Conservation (phyloP, 1,140 invertebrate genomes). For the Trachymyrmex cornetzi region DNA sequence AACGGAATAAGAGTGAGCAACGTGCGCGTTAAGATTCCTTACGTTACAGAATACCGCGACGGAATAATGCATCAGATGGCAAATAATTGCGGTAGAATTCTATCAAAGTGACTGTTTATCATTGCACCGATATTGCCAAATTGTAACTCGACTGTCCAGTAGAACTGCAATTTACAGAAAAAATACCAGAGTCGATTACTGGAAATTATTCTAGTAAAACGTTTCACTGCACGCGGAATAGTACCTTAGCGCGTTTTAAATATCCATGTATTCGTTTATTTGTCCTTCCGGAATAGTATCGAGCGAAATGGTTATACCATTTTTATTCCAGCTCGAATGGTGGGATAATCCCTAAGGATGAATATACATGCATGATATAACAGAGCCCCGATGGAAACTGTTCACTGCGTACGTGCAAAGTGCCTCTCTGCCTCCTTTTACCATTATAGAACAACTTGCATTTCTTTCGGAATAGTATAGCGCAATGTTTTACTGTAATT, state of each 20-base stretch:
- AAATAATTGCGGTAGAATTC: background rate
- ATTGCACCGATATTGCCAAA: slow-evolving; percentile 4
- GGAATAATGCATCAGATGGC: slow-evolving; percentile 19
- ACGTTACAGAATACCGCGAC: slow-evolving; percentile 13
- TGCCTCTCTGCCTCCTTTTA: slow-evolving; percentile 4
- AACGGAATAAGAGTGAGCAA: slow-evolving; percentile 43
- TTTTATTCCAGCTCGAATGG: slow-evolving; percentile 57
- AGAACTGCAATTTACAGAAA: background rate
- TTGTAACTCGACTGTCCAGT: background rate
- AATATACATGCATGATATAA: slow-evolving; percentile 61
- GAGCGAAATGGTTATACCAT: slow-evolving; percentile 53
- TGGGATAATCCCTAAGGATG: slow-evolving; percentile 59
- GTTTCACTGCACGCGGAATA: slow-evolving; percentile 16
- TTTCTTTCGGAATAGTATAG: slow-evolving; percentile 2
- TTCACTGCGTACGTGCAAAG: slow-evolving; percentile 44
- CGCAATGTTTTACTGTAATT: background rate
- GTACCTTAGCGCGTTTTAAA: slow-evolving; percentile 47
- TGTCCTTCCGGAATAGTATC: slow-evolving; percentile 56
- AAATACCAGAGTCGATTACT: slow-evolving; percentile 18
- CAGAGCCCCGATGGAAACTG: slow-evolving; percentile 50
- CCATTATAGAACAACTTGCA: slow-evolving; percentile 22
- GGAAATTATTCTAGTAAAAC: slow-evolving; percentile 45
- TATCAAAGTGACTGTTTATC: slow-evolving; percentile 28
- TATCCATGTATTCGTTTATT: slow-evolving; percentile 61
- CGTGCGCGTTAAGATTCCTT: slow-evolving; percentile 34